Base-by-base conservation (phyloP, 2,797 vertebrate species). In the Dermochelys coriacea region DNA sequence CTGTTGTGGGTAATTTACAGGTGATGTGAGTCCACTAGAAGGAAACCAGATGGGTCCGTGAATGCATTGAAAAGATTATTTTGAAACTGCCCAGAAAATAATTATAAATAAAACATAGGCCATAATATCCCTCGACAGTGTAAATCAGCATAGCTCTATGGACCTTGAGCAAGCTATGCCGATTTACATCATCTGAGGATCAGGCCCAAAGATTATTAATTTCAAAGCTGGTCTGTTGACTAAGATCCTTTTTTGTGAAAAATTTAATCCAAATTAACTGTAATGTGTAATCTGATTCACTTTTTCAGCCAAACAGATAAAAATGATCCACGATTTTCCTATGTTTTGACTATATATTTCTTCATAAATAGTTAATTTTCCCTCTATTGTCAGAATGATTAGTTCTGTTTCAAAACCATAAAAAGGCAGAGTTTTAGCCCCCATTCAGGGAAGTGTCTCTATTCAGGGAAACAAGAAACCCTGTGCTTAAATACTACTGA, bases 221-320 rank as follows among this genome's bases (percentile, higher is more conserved):
- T 50, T 50, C 14, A 3, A 77, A 0, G 0, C 27, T 55, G n/a
- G 55, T n/a, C 64, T 54, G 85, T 85, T 57, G 84, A 74, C 78
- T 87, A 91, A 88, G 57, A 84, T 71, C 85, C 90, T 85, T 77
- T 59, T 82, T 1, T 0, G 0, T 84, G 79, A 82, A 84, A 87
- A 31, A 6, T 27, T 68, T 82, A 64, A 74, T 83, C 91, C 0
- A 0, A 51, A 3, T 89, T 3, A 1, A 80, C 87, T 54, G 34
- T 80, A 2, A 0, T 1, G 0, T 29, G 84, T 82, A 25, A 89
- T 55, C 68, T 78, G 54, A 59, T 3, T 47, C 77, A 91, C 29
- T 87, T 90, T 94, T 64, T 74, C 89, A 94, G 86, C 88, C 91
- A 94, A 96, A 82, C 49, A 54, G 93, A 91, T 96, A 90, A 85